Evolutionary conservation across 2,888 invertebrate genomes (phyloP).

Genomic region (Flexamia atlantica): DNA sequence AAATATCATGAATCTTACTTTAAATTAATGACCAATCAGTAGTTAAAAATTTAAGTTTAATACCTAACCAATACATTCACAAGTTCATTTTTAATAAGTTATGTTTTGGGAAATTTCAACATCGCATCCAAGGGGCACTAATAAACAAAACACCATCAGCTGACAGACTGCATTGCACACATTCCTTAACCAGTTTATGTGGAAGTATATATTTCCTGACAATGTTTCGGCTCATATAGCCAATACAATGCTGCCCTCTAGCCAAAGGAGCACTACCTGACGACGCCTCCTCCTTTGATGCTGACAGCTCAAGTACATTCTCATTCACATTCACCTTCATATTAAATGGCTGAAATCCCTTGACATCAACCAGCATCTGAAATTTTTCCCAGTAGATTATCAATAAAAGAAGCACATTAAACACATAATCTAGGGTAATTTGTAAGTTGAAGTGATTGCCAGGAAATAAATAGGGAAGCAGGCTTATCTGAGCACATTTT

Average conservation of each 20-base stretch:
- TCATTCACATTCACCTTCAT: conserved; percentile 56
- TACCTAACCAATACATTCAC: no score
- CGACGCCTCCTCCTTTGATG: conserved; percentile 52
- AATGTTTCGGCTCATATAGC: conserved; percentile 52
- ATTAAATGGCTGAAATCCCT: conserved; percentile 60
- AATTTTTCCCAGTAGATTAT: no score
- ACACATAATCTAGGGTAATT: no score
- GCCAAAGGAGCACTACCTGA: not conserved
- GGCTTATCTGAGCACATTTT: no score
- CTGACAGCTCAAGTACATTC: conserved; percentile 35
- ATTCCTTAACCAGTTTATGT: conserved; percentile 27
- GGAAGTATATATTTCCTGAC: conserved; percentile 50
- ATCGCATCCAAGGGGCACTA: conserved; percentile 55
- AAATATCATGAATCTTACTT: no score
- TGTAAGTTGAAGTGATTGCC: no score
- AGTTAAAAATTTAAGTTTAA: no score
- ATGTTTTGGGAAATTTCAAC: not conserved
- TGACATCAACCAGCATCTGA: conserved; percentile 59
- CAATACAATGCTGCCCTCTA: conserved; percentile 38
- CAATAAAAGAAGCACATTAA: no score
- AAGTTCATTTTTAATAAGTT: no score
- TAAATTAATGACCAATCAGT: no score
- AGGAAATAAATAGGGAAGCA: no score
- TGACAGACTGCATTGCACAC: conserved; percentile 61
- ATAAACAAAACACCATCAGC: conserved; percentile 59